These are phyloP conservation scores for Leucoraja ocellata DNA, from an alignment of 2,797 vertebrate genomes.

Conservation along the genomic window DNA sequence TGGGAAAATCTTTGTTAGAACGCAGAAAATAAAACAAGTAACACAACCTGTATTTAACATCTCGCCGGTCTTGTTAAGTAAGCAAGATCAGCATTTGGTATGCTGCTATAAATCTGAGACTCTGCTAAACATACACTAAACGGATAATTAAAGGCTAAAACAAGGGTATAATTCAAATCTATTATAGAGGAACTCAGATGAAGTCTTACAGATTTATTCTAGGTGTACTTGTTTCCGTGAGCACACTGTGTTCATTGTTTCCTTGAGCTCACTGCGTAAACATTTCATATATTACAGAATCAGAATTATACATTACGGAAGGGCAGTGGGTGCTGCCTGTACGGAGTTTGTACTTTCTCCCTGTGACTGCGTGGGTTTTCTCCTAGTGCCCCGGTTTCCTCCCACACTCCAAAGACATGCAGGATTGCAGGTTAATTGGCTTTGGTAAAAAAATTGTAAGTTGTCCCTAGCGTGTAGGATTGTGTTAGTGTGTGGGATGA, in stretches of 20 bases:
- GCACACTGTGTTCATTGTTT: too few relatives aligned
- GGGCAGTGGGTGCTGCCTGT: too few relatives aligned
- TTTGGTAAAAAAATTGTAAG: too few relatives aligned
- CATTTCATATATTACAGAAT: neutral
- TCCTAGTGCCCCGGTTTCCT: too few relatives aligned
- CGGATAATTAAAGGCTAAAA: slow-evolving; percentile 26
- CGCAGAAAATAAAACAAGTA: neutral
- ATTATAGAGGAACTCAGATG: neutral
- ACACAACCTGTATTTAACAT: slow-evolving; percentile 10
- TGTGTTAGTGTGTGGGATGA: too few relatives aligned
- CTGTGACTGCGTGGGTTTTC: too few relatives aligned
- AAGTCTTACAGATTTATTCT: neutral
- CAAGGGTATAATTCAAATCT: slow-evolving; percentile 12
- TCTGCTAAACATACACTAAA: neutral
- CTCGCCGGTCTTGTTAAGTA: neutral
- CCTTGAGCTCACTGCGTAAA: neutral
- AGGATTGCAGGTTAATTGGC: too few relatives aligned
- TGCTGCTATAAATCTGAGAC: neutral
- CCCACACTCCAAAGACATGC: too few relatives aligned
- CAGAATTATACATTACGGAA: too few relatives aligned
- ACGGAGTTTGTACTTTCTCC: too few relatives aligned
- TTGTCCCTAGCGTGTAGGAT: too few relatives aligned
- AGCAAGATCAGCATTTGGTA: neutral
- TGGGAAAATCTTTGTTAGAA: slow-evolving; percentile 42
- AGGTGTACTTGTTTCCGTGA: neutral